These are phyloP conservation scores for Gnathonemus echidnorhynchus DNA, from an alignment of 2,113 vertebrate genomes.

Conservation along the genomic window DNA sequence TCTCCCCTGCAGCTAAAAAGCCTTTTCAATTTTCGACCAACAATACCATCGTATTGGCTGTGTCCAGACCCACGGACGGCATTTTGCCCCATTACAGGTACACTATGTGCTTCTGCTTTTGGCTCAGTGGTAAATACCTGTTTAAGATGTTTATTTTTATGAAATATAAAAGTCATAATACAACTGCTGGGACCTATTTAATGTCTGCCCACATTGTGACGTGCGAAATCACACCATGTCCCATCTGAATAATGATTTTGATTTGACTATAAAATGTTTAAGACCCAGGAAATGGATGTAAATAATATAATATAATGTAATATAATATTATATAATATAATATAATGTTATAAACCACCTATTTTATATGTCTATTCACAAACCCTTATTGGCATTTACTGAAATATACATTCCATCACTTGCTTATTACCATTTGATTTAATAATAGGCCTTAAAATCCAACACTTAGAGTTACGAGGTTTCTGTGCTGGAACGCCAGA, in stretches of 20 bases:
- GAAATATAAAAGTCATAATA: neutral
- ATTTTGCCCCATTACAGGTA: slow-evolving; percentile 59
- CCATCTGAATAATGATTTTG: neutral
- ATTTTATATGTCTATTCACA: neutral
- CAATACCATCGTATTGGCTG: slow-evolving; percentile 65
- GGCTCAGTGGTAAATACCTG: neutral
- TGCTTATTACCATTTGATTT: neutral
- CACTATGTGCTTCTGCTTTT: neutral
- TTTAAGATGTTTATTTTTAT: slow-evolving; percentile 5
- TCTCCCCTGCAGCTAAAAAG: slow-evolving; percentile 62
- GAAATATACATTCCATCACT: neutral
- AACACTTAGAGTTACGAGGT: neutral
- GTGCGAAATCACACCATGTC: neutral
- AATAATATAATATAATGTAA: neutral
- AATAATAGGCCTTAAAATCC: neutral
- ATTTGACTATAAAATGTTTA: neutral
- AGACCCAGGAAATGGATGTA: neutral
- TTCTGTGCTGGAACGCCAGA: neutral
- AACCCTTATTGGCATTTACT: neutral
- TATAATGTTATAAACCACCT: neutral
- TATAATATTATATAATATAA: neutral
- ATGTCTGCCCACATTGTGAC: neutral
- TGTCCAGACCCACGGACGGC: slow-evolving; percentile 56
- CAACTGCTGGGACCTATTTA: neutral
- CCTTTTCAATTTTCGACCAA: slow-evolving; percentile 57